Evolutionary conservation across 2,888 invertebrate genomes (phyloP), one percentile per base, ranked within the genome.

Genomic region (Cyrtodaria siliqua): DNA sequence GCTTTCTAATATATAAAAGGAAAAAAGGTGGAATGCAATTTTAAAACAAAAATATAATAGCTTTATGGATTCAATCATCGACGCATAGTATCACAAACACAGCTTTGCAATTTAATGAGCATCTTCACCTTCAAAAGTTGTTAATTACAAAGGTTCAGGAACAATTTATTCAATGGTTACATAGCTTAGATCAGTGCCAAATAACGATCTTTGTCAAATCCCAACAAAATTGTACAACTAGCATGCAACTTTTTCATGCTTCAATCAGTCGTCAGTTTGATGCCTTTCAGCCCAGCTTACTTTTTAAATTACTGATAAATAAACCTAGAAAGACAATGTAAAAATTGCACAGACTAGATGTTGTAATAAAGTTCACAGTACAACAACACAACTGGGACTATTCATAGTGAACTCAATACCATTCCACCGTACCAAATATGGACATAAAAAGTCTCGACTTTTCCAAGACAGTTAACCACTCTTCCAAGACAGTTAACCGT

Each of bases 291-390:
- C n/a, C 20, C n/a, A 57, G 57, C 38, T 57, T 47, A 40, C 14
- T 57, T 42, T 38, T 33, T 33, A 33, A 33, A 33, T 42, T 40
- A 26, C 20, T 27, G 27, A 53, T 53, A n/a, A 50, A 38, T 23
- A 12, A 64, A n/a, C 44, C 47, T 64, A 64, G 63, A 63, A 63
- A 55, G 44, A 64, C 55, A 64, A 52, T 20, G 52, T 52, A 52
- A 38, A 64, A 63, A 55, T 64, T 64, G 64, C 64, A 64, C 64
- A 55, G 42, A 64, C 64, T 64, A 64, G 55, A 56, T 56, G 38
- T 52, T 53, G 53, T 42, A 56, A 64, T 52, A 52, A 56, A 56
- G 16, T 64, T 64, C 52, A 64, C 55, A 55, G 44, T 64, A 64
- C 64, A 64, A 64, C 62, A 62, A 18, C 64, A 42, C 55, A 63